Base-by-base conservation (phyloP, 2,113 vertebrate genomes). In the Cichladusa arquata region DNA sequence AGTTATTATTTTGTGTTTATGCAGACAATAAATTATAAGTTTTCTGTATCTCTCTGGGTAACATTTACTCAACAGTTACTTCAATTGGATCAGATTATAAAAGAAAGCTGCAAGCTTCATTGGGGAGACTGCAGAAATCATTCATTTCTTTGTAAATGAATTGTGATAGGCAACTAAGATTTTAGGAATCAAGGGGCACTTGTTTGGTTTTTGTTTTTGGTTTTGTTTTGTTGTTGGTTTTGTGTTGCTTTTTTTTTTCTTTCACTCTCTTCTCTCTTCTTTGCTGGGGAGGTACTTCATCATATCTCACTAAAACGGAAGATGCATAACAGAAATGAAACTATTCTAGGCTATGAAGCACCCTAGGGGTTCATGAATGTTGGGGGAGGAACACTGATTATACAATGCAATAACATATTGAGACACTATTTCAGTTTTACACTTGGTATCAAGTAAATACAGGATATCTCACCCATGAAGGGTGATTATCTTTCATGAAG, bases 381-480 rank as follows among this genome's bases (percentile, higher is more conserved):
- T 90, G 96, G 95, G 97, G 97, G 97, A 95, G 96, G 97, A 88
- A 93, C 95, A 92, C 45, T 96, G 97, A 97, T 97, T 96, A 97
- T 97, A 96, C 70, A 93, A 82, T 77, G 91, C 94, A 92, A 87
- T 96, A 97, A 98, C 96, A 91, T 96, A 97, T 85, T 93, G 97
- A 97, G 97, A 97, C 97, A 96, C 97, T 97, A 96, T 98, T 96
- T 97, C 83, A 88, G 97, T 95, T 98, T 97, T 96, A 71, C 96
- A 89, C 95, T 95, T 95, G 69, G 95, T 95, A 94, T 95, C 96
- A 90, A 96, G 97, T 96, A 97, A 97, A 98, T 96, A 97, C 82
- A 95, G 97, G 97, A 94, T 97, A 96, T 95, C 96, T 98, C 97
- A 98, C 96, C 97, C 97, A 97, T 97, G 98, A 98, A 98, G 97